phyloP scores from a whole-genome alignment of 2,113 vertebrate species.

The Microcebus lehilahytsara region DNA sequence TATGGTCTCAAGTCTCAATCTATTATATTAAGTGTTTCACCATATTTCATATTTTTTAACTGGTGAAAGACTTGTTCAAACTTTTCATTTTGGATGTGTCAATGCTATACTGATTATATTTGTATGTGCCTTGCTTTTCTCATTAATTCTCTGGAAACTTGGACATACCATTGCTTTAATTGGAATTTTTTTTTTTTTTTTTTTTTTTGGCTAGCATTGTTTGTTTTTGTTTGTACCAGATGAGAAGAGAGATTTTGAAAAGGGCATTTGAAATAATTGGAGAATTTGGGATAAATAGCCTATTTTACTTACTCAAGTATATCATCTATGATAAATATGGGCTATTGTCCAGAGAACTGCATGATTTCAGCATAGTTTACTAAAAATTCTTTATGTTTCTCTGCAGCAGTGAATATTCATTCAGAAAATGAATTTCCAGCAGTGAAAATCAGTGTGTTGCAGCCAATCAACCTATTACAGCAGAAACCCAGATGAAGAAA shows the following conservation, averaged over 20 bases:
- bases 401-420: conserved; percentile 5
- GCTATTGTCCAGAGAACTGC: neutral
- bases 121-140: neutral
- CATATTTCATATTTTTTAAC: neutral
- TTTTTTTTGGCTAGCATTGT: neutral
- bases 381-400: neutral
- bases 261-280: neutral
- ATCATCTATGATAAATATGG: neutral
- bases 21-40: neutral
- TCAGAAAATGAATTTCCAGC: neutral
- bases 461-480: neutral
- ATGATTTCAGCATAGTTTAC: neutral
- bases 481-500: accelerated
- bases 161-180: neutral
- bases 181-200: neutral
- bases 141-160: neutral
- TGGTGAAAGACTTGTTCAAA: neutral
- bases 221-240: neutral
- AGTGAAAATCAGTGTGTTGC: conserved; percentile 1
- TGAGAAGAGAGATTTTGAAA: neutral
- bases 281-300: neutral
- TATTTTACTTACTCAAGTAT: neutral
- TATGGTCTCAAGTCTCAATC: neutral
- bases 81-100: neutral
- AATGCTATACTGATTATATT: neutral